A percentile compares a stretch with the other conserved stretches of the same genome.
These are phyloP conservation scores for Danio jaintianensis DNA, from an alignment of 2,797 vertebrate species.

Conservation along the genomic window DNA sequence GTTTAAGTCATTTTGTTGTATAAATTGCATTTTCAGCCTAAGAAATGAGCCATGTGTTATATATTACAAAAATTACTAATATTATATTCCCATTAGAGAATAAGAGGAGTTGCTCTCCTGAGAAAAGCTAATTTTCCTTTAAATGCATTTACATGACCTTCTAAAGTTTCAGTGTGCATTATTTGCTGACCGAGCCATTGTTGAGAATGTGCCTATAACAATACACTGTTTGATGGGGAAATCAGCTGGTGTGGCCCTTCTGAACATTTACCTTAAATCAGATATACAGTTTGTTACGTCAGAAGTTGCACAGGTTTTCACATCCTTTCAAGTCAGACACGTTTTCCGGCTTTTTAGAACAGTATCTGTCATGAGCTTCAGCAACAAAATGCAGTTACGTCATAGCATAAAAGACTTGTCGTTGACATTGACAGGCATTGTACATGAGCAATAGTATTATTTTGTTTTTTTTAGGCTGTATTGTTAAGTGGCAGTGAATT, in stretches of 20 bases:
- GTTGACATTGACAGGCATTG: not conserved
- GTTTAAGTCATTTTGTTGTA: not conserved
- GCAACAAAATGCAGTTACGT: not conserved
- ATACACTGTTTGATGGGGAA: not conserved
- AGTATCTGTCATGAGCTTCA: not conserved
- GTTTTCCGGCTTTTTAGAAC: not conserved
- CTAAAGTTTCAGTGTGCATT: not conserved
- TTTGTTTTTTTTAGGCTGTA: not conserved
- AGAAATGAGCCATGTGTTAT: too few species aligned
- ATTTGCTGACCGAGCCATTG: not conserved
- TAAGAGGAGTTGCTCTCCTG: not conserved
- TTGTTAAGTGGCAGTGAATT: not conserved
- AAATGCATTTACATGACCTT: not conserved
- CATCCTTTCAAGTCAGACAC: not conserved
- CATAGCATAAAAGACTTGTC: not conserved
- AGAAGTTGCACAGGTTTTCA: not conserved
- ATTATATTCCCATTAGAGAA: not conserved
- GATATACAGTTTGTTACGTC: not conserved
- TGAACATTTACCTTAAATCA: conserved; percentile 6
- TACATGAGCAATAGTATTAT: not conserved
- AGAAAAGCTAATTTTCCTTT: not conserved
- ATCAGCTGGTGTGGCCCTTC: not conserved
- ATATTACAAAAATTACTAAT: too few species aligned
- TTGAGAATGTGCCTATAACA: conserved; percentile 7
- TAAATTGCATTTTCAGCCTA: too few species aligned